Conservation (phyloP, 2,888 invertebrate genomes). For the Drosophila hamatofila region DNA sequence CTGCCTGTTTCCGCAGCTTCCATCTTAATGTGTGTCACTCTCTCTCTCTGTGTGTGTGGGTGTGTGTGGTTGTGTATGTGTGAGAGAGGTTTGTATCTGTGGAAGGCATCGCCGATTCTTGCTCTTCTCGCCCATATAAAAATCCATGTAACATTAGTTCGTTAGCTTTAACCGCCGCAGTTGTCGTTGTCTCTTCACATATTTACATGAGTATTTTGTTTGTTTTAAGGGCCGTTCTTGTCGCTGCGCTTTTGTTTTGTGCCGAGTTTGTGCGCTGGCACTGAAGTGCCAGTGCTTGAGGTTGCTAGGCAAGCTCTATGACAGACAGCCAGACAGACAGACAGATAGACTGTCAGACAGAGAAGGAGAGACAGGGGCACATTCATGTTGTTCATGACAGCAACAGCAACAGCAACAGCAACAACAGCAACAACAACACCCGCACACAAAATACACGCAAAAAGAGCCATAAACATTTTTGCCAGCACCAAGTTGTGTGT, state of each 20-base stretch:
- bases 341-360: conserved; percentile 2
- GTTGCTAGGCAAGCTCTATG: conserved; percentile 46
- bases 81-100: conserved; percentile 39
- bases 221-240: conserved; percentile 44
- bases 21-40: conserved; percentile 11
- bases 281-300: conserved; percentile 73
- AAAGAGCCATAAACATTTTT: conserved; percentile 63
- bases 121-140: conserved; percentile 72
- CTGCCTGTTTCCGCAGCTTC: conserved; percentile 34
- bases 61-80: conserved; percentile 4
- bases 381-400: conserved; percentile 37
- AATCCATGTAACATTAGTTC: conserved; percentile 81
- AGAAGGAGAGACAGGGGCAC: conserved; percentile 7
- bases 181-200: conserved; percentile 32
- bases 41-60: background rate
- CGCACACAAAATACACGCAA: conserved; percentile 10
- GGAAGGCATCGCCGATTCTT: conserved; percentile 64
- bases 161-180: conserved; percentile 61
- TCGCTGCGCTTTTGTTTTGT: conserved; percentile 71
- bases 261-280: conserved; percentile 42
- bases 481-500: conserved; percentile 44
- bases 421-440: conserved; percentile 16
- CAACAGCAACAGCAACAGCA: conserved; percentile 13
- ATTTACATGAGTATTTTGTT: conserved; percentile 42
- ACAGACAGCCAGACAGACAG: background rate